A percentile compares a stretch with the other conserved stretches of the same genome.
Evolutionary conservation across 1,140 invertebrate species (phyloP).

Genomic region (Parapsyche elsis): DNA sequence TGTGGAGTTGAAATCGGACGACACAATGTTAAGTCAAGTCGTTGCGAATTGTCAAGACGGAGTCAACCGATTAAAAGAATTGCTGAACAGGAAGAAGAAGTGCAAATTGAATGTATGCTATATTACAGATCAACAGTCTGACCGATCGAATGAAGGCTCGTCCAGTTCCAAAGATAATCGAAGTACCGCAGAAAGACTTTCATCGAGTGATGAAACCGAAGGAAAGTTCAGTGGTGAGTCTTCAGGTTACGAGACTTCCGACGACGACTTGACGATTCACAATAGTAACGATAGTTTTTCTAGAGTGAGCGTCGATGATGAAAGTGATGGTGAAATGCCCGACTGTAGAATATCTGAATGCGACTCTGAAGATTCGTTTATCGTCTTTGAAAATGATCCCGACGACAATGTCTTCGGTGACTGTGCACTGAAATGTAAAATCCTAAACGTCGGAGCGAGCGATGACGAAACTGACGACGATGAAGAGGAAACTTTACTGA

Average conservation of each 20-base stretch:
- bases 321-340: neutral
- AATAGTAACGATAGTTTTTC: neutral
- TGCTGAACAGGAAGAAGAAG: neutral
- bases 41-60: neutral
- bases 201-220: neutral
- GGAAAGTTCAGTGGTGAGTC: slow-evolving; percentile 35
- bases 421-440: slow-evolving; percentile 21
- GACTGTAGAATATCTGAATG: slow-evolving; percentile 47
- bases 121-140: too few species aligned
- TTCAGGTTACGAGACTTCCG: slow-evolving; percentile 45
- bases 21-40: too few species aligned
- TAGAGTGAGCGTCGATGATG: neutral
- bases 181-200: neutral
- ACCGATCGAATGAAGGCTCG: too few species aligned
- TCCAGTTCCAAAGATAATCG: too few species aligned
- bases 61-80: neutral
- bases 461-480: slow-evolving; percentile 28
- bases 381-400: slow-evolving; percentile 45
- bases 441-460: neutral
- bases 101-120: neutral
- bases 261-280: slow-evolving; percentile 43
- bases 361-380: slow-evolving; percentile 54
- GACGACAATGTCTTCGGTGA: slow-evolving; percentile 1
- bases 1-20: too few species aligned
- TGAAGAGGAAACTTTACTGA: slow-evolving; percentile 23